Percentiles rank a stretch among this genome's conserved stretches.
phyloP scores from a whole-genome alignment of 2,113 vertebrate species.

The Vicugna pacos region DNA sequence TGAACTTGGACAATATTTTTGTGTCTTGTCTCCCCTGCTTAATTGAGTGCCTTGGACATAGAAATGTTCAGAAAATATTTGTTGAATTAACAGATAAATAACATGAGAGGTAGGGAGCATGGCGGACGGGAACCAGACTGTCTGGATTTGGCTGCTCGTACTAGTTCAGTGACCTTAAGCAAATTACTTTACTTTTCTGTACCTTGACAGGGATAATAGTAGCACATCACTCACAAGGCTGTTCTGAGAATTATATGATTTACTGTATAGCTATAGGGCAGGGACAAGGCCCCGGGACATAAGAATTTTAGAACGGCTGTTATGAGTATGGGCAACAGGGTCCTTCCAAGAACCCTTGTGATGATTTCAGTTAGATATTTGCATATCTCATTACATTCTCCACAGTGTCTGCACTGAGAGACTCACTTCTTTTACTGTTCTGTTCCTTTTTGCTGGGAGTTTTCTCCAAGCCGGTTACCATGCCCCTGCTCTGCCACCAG shows the following conservation, averaged over 20 bases:
- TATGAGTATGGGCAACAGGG: rapidly evolving
- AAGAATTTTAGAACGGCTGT: background rate
- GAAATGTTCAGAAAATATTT: background rate
- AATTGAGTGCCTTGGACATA: background rate
- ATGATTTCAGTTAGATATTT: no score
- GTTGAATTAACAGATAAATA: background rate
- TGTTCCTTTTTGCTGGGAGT: background rate
- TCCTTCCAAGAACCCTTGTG: background rate
- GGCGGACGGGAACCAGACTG: rapidly evolving
- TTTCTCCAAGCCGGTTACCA: background rate
- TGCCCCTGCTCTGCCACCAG: background rate
- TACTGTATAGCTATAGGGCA: rapidly evolving
- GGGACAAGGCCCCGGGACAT: no score
- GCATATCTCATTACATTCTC: background rate
- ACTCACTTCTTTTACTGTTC: background rate
- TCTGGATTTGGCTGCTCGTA: background rate
- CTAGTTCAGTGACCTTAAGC: background rate
- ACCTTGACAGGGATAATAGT: background rate
- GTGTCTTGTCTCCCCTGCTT: background rate
- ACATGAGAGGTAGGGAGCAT: rapidly evolving
- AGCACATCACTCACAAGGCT: background rate
- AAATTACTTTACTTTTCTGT: rapidly evolving
- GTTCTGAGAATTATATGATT: background rate
- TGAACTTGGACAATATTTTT: background rate
- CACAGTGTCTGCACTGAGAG: background rate